Base-by-base conservation (phyloP, 2,888 invertebrate genomes). In the Sipha maydis region DNA sequence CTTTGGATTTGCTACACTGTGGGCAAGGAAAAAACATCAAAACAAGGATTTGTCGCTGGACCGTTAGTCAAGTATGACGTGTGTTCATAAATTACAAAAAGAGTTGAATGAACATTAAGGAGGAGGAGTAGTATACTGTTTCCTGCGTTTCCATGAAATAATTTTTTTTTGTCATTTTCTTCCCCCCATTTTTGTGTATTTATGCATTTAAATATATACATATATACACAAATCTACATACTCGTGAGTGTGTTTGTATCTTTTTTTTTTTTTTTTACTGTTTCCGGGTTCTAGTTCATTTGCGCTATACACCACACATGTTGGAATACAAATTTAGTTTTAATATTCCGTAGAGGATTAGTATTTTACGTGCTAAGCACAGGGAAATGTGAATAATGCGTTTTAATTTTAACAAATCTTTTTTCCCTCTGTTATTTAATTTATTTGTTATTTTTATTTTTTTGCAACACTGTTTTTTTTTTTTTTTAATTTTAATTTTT, bases 321-420 rank as follows among this genome's bases (percentile, higher is more conserved):
- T 82, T 41, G 75, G 56, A 80, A 79, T 79, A 82, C 88, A 88
- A 88, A 88, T 88, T 61, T 54, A 31, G 73, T 88, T 88, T 88
- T 88, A 88, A 88, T 88, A 82, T 88, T 88, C 88, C 88, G n/a
- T 48, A 76, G 82, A 82, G 88, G 82, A 88, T 88, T 88, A 88
- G 80, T 80, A 78, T 80, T 86, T 79, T 86, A 73, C 73, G 73
- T 28, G 73, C 73, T 86, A 41, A 80, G 48, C 86, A 61, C 88
- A 34, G 88, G 31, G 34, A 82, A 82, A 80, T 41, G 41, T 80
- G 86, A 88, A 75, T 88, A 88, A 88, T 80, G 73, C 73, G 80
- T 88, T 88, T 82, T 82, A 61, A 82, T 88, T 88, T 82, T 61
- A 76, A 82, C 38, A 76, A 78, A 85, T 85, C n/a, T 85, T 69